Base-by-base conservation (phyloP, 2,113 vertebrate genomes). In the Halichoeres trimaculatus region DNA sequence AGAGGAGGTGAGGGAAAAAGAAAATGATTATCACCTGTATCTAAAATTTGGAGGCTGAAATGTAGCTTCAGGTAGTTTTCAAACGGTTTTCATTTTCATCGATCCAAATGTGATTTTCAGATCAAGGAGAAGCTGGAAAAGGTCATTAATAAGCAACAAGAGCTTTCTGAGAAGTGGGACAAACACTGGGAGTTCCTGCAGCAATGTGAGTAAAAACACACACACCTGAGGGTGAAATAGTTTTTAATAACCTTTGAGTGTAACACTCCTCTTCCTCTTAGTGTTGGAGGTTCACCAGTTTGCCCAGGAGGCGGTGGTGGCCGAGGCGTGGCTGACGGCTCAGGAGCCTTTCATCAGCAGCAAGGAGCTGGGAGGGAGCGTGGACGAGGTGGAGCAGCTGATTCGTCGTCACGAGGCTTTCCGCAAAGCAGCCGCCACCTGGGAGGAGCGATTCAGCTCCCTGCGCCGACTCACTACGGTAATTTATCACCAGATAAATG, bases 281-380 rank as follows among this genome's bases (percentile, higher is more conserved):
- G 97, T 96, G 95, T 83, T 97, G 86, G 97, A 99, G 88, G 96
- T 98, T 3, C 96, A 98, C 79, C 97, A 99, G 91, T 99, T 99
- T 22, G 96, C 97, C 10, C 97, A 98, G 93, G 97, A 98, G 80
- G 97, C 97, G 0, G 95, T 96, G 77, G 97, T 98, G 83, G 97
- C 97, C 0, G 97, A 99, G 4, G 96, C 97, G 0, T 98, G 97
- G 97, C 90, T 99, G 51, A 95, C 95, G 0, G 95, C 97, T 2
- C 97, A 99, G 89, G 97, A 99, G 86, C 96, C 97, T 0, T 88
- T 98, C 35, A 88, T 98, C 59, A 95, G 70, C 93, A 98, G 97
- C 89, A 93, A 93, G 1, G 96, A 98, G 92, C 90, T 99, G 72
- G 97, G 97, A 4, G 93, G 81, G 85, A 98, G 96, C 0, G 96